Evolutionary conservation across 2,888 invertebrate species (phyloP), one percentile per base, ranked within the genome.

Genomic region (Perdita meconis): DNA sequence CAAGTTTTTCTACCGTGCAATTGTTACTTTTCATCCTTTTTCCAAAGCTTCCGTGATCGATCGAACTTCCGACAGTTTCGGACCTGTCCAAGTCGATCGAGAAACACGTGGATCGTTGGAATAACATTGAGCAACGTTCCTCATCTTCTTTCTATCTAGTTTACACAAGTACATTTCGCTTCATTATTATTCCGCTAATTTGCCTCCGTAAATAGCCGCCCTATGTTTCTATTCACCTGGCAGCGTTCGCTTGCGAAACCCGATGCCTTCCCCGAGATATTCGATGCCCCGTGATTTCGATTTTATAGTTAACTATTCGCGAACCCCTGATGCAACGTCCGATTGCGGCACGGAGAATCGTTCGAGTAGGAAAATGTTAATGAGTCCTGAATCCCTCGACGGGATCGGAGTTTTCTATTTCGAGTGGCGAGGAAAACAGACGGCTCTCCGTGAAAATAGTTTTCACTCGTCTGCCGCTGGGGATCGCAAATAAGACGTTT

Each of bases 141-240:
- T 22, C 13, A 13, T 60, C 47, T 22, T 30, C 44, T 22, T 38
- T 36, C 36, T 51, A 47, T 51, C 66, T 53, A 38, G 59, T 64
- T 73, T 73, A 59, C 73, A 64, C 51, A 59, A 40, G 53, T 55
- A 59, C 74, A 59, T 44, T 19, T 69, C 56, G 13, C 22, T 57
- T 65, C 74, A 60, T 73, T 74, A 75, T 55, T 65, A 75, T 75
- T 74, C 75, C 53, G 75, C 59, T 75, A 75, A 75, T 75, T 75
- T 74, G 75, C 75, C 30, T 75, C 56, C 63, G 56, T 42, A 34
- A 63, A 63, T 57, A 56, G 34, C 56, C 63, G 56, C 22, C 2
- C 47, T 40, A 12, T 2, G 30, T 50, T 44, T 56, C 64, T 53
- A 1, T 55, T 5, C 59, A 22, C 10, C 36, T 5, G 19, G 53